phyloP scores from a whole-genome alignment of 2,113 vertebrate genomes.

The Cochlearius cochlearius region DNA sequence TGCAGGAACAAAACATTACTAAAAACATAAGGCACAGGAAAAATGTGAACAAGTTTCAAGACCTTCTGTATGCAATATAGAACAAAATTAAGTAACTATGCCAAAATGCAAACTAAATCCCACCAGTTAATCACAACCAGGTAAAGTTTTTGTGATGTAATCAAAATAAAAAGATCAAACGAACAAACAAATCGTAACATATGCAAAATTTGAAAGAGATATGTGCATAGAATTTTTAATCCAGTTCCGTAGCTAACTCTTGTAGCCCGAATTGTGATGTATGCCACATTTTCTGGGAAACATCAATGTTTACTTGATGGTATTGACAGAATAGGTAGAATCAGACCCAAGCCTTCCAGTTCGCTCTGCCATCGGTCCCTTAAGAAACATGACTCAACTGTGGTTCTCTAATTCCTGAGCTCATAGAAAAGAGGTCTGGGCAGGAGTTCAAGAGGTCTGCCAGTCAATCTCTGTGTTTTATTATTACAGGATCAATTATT shows the following conservation, averaged over 20 bases:
- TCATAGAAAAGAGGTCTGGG: background rate
- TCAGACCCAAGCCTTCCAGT: background rate
- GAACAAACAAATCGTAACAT: background rate
- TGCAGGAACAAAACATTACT: background rate
- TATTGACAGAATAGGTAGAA: background rate
- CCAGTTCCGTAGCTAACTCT: background rate
- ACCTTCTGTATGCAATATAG: background rate
- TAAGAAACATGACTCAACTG: background rate
- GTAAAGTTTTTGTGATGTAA: background rate
- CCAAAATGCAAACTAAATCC: background rate
- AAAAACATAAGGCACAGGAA: background rate
- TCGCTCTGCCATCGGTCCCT: background rate
- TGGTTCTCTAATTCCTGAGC: background rate
- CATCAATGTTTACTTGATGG: background rate
- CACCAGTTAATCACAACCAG: background rate
- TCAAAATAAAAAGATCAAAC: background rate
- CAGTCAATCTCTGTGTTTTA: background rate
- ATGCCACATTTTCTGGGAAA: background rate
- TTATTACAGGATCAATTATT: background rate
- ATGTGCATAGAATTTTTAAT: background rate
- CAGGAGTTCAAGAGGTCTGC: slow-evolving; percentile 11
- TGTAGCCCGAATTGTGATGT: background rate
- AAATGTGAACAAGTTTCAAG: background rate
- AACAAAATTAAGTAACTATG: background rate
- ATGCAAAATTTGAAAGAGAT: background rate